Evolutionary conservation across 2,113 vertebrate genomes (phyloP).

Genomic region (Hemiprocne comata): DNA sequence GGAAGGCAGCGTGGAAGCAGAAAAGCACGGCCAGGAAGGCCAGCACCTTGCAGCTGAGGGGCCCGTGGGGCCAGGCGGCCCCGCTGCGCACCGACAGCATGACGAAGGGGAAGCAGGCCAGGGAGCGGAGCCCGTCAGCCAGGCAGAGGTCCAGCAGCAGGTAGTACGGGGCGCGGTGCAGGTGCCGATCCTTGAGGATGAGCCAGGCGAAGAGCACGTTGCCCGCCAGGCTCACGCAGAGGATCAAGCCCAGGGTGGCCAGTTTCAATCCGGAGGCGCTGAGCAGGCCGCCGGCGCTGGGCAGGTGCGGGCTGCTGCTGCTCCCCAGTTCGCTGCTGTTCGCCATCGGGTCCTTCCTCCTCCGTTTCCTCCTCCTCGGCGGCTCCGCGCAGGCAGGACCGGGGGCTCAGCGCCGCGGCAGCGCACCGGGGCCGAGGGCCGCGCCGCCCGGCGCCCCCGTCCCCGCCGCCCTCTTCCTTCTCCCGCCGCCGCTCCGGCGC

Average conservation of each 20-base stretch:
- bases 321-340: conserved; percentile 85
- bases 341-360: conserved; percentile 80
- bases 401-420: not conserved
- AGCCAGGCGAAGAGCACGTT: conserved; percentile 89
- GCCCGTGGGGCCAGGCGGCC: conserved; percentile 85
- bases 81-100: conserved; percentile 89
- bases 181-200: conserved; percentile 89
- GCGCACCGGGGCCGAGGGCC: not conserved
- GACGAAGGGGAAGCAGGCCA: conserved; percentile 94
- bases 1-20: conserved; percentile 95
- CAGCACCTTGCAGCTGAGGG: conserved; percentile 90
- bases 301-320: conserved; percentile 84
- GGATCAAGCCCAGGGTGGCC: conserved; percentile 89
- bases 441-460: conserved; percentile 23
- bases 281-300: conserved; percentile 81
- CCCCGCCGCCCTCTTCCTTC: conserved; percentile 7
- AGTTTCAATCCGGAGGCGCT: conserved; percentile 85
- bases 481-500: not conserved
- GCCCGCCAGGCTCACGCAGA: conserved; percentile 88
- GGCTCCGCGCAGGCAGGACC: not conserved
- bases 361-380: not conserved
- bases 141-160: conserved; percentile 94
- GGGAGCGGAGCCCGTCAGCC: conserved; percentile 89
- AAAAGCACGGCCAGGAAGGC: conserved; percentile 94
- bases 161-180: conserved; percentile 92